A percentile compares a stretch with the other conserved stretches of the same genome.
phyloP scores from a whole-genome alignment of 2,113 vertebrate genomes.

The Myxocyprinus asiaticus region DNA sequence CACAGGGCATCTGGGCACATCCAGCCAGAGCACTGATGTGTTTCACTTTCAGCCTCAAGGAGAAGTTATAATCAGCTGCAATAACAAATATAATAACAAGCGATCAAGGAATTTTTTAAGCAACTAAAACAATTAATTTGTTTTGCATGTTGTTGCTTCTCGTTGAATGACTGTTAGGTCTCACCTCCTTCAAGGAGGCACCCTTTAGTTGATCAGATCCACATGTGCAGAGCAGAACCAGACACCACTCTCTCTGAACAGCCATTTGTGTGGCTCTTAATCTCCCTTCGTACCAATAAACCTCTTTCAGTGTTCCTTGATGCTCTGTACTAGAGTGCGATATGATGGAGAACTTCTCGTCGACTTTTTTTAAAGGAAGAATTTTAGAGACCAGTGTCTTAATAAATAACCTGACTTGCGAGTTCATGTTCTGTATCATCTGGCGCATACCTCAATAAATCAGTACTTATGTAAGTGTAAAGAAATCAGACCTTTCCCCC shows the following conservation, averaged over 20 bases:
- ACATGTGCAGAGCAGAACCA: conserved; percentile 5
- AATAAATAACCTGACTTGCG: conserved; percentile 12
- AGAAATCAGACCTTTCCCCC: background rate
- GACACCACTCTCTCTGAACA: no score
- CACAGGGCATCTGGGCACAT: background rate
- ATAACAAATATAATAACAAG: background rate
- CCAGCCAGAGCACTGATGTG: background rate
- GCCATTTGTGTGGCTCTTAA: background rate
- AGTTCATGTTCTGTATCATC: background rate
- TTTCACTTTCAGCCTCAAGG: background rate
- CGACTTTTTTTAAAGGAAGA: background rate
- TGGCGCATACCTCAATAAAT: background rate
- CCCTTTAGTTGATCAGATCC: background rate
- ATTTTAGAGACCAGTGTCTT: background rate
- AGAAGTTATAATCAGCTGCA: background rate
- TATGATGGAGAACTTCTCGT: background rate
- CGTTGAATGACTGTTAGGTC: background rate
- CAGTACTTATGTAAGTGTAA: background rate
- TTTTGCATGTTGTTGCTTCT: background rate
- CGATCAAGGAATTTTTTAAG: no score
- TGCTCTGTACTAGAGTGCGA: background rate
- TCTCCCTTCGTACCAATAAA: background rate
- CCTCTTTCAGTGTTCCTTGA: background rate
- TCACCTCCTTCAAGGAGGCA: background rate
- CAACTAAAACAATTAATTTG: background rate